Evolutionary conservation across 2,888 invertebrate genomes (phyloP).

Genomic region (Pomacea canaliculata): DNA sequence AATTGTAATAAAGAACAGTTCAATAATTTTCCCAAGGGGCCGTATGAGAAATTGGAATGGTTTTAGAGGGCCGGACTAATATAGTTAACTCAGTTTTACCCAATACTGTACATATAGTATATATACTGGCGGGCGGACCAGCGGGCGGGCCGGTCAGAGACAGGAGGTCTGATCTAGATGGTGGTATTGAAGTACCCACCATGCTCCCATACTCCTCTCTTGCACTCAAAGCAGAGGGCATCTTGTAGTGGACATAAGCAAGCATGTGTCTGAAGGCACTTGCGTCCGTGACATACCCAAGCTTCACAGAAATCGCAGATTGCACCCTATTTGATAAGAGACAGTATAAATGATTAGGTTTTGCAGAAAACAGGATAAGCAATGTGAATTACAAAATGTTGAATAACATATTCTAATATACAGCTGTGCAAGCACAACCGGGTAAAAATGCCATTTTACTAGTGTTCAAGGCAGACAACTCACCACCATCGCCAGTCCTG

Average conservation of each 20-base stretch:
- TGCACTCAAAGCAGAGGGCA: conserved; percentile 91
- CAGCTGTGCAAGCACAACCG: no score
- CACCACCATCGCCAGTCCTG: conserved; percentile 76
- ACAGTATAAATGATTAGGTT: background rate
- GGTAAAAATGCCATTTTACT: background rate
- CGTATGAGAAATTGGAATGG: no score
- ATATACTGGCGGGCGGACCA: no score
- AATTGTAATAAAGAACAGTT: no score
- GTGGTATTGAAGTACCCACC: conserved; percentile 72
- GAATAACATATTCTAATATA: no score
- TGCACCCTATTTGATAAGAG: conserved; percentile 79
- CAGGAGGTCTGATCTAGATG: no score
- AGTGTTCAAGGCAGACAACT: conserved; percentile 32
- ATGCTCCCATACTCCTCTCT: conserved; percentile 95
- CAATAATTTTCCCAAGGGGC: no score
- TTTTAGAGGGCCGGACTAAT: no score
- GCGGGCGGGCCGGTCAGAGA: no score
- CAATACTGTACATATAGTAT: no score
- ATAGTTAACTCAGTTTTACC: no score
- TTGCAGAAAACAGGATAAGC: background rate
- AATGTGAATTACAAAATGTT: no score
- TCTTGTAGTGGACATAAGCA: conserved; percentile 91
- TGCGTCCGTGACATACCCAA: conserved; percentile 95
- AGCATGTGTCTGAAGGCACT: conserved; percentile 90
- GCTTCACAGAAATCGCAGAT: conserved; percentile 98